A percentile compares a stretch with the other conserved stretches of the same genome.
These are phyloP conservation scores for Struthidea cinerea DNA, from an alignment of 2,113 vertebrate species.

Conservation along the genomic window DNA sequence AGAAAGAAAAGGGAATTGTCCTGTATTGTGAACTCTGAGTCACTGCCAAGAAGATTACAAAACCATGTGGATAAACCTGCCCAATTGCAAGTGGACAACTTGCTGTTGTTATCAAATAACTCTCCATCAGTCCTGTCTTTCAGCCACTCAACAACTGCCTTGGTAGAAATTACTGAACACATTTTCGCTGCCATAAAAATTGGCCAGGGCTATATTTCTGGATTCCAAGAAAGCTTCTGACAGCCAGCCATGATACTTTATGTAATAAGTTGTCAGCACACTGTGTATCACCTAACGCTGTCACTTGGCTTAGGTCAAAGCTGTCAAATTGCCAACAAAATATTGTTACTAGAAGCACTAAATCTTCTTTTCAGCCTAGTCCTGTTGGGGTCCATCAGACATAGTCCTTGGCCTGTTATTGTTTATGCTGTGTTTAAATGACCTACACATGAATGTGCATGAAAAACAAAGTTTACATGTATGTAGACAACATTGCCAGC, in stretches of 20 bases:
- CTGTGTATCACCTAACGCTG: slow-evolving; percentile 63
- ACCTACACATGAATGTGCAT: not conserved
- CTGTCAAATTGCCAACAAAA: slow-evolving; percentile 66
- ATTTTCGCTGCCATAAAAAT: slow-evolving; percentile 72
- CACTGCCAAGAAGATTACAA: not conserved
- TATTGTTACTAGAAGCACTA: slow-evolving; percentile 37
- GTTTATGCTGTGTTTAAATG: slow-evolving; percentile 39
- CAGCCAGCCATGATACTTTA: slow-evolving; percentile 63
- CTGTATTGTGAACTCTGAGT: not conserved
- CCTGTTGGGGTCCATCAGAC: slow-evolving; percentile 38
- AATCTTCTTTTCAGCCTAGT: slow-evolving; percentile 46
- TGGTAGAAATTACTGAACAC: slow-evolving; percentile 77
- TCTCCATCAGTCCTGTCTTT: slow-evolving; percentile 53
- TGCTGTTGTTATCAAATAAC: slow-evolving; percentile 51
- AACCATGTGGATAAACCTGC: slow-evolving; percentile 32
- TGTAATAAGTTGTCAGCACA: slow-evolving; percentile 70
- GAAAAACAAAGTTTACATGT: slow-evolving; percentile 1
- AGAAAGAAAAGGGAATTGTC: not conserved
- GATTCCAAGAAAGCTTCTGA: slow-evolving; percentile 75
- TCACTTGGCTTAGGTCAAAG: slow-evolving; percentile 61
- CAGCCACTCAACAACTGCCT: slow-evolving; percentile 63
- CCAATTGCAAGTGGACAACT: slow-evolving; percentile 40
- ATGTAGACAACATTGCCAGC: not conserved
- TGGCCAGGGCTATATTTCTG: slow-evolving; percentile 71
- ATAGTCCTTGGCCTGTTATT: slow-evolving; percentile 44